phyloP scores from a whole-genome alignment of 2,797 vertebrate genomes.

The Sandelia bainsii region DNA sequence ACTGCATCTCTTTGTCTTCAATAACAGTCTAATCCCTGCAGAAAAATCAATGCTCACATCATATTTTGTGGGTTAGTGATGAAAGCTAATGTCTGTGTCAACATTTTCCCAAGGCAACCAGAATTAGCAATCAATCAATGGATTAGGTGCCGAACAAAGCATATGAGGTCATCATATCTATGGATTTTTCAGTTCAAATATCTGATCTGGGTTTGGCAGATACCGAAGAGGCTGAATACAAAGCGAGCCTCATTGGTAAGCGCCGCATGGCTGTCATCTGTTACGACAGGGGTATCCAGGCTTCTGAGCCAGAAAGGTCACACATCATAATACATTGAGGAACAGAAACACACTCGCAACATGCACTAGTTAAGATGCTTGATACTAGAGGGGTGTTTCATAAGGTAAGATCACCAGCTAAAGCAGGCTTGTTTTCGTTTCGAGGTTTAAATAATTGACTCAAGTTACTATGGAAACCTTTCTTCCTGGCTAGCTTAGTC shows the following conservation, averaged over 20 bases:
- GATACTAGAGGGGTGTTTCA: neutral
- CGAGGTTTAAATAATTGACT: neutral
- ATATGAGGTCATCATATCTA: conserved; percentile 74
- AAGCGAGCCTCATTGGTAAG: conserved; percentile 59
- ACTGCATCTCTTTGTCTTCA: conserved; percentile 71
- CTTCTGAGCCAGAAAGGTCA: conserved; percentile 75
- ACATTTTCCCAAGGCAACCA: conserved; percentile 73
- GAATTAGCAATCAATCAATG: conserved; percentile 67
- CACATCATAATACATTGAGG: conserved; percentile 64
- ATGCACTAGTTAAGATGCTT: neutral
- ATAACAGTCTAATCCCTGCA: conserved; percentile 69
- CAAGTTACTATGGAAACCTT: neutral
- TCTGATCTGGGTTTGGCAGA: conserved; percentile 70
- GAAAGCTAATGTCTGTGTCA: conserved; percentile 70
- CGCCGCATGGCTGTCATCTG: conserved; percentile 45
- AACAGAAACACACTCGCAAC: conserved; percentile 24
- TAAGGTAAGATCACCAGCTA: neutral
- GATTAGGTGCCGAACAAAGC: conserved; percentile 71
- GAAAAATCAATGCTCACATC: conserved; percentile 72
- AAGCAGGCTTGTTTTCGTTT: neutral
- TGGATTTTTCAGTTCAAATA: conserved; percentile 72
- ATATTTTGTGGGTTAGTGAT: conserved; percentile 68
- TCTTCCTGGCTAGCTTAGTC: neutral
- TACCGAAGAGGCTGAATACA: conserved; percentile 66
- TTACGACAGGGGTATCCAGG: conserved; percentile 56